These are phyloP conservation scores for Pilophorus perplexus DNA, from an alignment of 2,888 invertebrate genomes.

Conservation along the genomic window DNA sequence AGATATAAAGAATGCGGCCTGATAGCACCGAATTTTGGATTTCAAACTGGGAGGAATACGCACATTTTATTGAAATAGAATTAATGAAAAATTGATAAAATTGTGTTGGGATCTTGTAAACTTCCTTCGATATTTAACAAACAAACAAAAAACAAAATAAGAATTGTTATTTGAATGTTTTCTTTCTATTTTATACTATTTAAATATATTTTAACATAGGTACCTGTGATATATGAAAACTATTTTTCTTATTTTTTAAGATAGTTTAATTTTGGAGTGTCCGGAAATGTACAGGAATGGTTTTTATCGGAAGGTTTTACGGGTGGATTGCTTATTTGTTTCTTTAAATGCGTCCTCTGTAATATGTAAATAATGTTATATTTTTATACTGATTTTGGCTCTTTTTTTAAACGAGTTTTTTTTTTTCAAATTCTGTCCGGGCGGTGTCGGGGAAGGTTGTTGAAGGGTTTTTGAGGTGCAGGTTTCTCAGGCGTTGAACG, in stretches of 20 bases:
- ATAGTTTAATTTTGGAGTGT: too few relatives aligned
- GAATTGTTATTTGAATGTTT: slow-evolving; percentile 7
- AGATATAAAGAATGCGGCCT: slow-evolving; percentile 38
- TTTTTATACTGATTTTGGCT: slow-evolving; percentile 27
- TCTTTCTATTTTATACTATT: slow-evolving; percentile 6
- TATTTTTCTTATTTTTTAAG: slow-evolving; percentile 28
- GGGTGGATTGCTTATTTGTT: too few relatives aligned
- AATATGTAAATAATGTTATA: slow-evolving; percentile 21
- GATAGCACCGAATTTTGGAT: slow-evolving; percentile 37
- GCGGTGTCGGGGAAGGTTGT: too few relatives aligned
- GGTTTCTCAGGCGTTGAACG: too few relatives aligned
- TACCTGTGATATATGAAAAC: slow-evolving; percentile 34
- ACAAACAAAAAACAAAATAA: background rate
- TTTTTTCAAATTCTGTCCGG: too few relatives aligned
- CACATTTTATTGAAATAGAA: slow-evolving; percentile 33
- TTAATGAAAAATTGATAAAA: slow-evolving; percentile 11
- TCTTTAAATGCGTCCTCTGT: slow-evolving; percentile 2
- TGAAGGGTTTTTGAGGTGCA: too few relatives aligned
- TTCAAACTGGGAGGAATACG: slow-evolving; percentile 33
- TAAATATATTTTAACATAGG: slow-evolving; percentile 24
- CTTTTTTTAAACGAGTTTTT: too few relatives aligned
- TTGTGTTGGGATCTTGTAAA: slow-evolving; percentile 5
- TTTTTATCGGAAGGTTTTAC: too few relatives aligned
- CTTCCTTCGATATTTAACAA: background rate
- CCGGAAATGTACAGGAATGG: too few relatives aligned